phyloP scores from a whole-genome alignment of 1,140 invertebrate genomes.

The Rhagoletis zephyria region DNA sequence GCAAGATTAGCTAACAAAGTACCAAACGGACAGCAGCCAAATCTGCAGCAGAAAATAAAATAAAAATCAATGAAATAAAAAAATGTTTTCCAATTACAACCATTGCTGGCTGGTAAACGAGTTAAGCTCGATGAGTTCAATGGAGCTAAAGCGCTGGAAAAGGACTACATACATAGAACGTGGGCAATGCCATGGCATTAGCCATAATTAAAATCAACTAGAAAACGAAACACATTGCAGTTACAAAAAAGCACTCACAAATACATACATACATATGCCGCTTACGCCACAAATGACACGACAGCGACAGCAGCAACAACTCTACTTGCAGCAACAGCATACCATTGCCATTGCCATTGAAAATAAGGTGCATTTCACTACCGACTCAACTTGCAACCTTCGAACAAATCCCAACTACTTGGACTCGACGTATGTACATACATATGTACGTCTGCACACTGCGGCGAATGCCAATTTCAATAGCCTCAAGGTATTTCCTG shows the following conservation, averaged over 20 bases:
- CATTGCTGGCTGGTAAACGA: not conserved
- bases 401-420: not conserved
- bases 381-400: not conserved
- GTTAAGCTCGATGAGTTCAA: not conserved
- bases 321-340: conserved; percentile 3
- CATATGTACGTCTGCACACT: no score
- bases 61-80: not conserved
- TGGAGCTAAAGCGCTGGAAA: not conserved
- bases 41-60: not conserved
- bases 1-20: conserved; percentile 43
- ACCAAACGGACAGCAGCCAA: not conserved
- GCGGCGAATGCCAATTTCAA: conserved; percentile 36
- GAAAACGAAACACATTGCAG: not conserved
- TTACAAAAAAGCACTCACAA: not conserved
- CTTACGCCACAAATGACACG: conserved; percentile 35
- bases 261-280: not conserved
- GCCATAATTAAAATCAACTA: conserved; percentile 50
- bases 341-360: not conserved
- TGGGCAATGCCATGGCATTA: conserved; percentile 27
- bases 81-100: not conserved
- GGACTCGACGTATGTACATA: not conserved
- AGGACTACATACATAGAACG: not conserved
- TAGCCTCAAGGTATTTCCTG: conserved; percentile 57
- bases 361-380: conserved; percentile 8
- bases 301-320: conserved; percentile 42